Conservation (phyloP, 2,113 vertebrate species). For the Cairina moschata region DNA sequence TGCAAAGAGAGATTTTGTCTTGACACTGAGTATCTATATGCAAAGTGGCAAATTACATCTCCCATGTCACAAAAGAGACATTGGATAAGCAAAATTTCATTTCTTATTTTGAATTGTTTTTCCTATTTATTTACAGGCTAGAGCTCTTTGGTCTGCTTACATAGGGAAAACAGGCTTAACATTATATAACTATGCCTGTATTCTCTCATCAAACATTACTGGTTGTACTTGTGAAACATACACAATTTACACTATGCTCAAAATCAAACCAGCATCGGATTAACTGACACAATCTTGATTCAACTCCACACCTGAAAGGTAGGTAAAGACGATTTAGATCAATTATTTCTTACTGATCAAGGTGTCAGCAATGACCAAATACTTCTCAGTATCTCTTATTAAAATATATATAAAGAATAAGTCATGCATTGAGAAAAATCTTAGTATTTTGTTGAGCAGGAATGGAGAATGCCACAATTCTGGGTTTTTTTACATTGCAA, state of each 20-base stretch:
- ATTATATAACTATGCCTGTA: not conserved
- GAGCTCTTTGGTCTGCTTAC: not conserved
- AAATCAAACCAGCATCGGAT: not conserved
- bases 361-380: not conserved
- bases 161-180: not conserved
- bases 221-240: not conserved
- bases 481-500: not conserved
- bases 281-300: not conserved
- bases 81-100: not conserved
- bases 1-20: not conserved
- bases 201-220: not conserved
- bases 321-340: not conserved
- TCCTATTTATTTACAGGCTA: not conserved
- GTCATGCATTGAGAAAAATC: not conserved
- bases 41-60: not conserved
- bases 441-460: not conserved
- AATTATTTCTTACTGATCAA: not conserved
- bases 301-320: not conserved
- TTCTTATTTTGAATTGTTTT: not conserved
- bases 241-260: rapidly evolving
- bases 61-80: not conserved
- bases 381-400: not conserved
- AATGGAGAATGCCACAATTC: not conserved
- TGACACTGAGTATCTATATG: not conserved
- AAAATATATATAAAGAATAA: not conserved